Evolutionary conservation across 2,797 vertebrate genomes (phyloP).

Genomic region (Erethizon dorsatum): DNA sequence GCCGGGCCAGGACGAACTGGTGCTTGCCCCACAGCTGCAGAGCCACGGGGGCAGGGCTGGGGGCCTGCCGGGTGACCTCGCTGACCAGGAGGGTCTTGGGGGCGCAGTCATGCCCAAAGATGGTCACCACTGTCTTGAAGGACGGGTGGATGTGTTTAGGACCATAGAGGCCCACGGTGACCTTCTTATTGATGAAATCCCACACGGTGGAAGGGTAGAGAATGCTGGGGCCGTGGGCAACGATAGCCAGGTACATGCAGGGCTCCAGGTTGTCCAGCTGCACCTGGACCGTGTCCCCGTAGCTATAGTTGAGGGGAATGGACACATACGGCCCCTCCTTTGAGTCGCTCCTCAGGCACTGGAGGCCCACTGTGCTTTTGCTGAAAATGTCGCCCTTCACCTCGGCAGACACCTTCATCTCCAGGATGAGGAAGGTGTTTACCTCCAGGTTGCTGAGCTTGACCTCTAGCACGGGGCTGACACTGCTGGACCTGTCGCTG

Average conservation of each 20-base stretch:
- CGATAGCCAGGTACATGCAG: conserved; percentile 95
- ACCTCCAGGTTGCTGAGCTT: conserved; percentile 97
- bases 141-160: conserved; percentile 98
- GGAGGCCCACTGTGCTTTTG: conserved; percentile 91
- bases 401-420: conserved; percentile 95
- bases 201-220: conserved; percentile 94
- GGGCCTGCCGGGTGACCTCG: conserved; percentile 92
- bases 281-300: conserved; percentile 95
- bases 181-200: conserved; percentile 95
- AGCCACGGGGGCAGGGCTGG: conserved; percentile 92
- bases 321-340: conserved; percentile 96
- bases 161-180: conserved; percentile 96
- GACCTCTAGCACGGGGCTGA: conserved; percentile 97
- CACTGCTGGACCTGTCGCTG: conserved; percentile 94
- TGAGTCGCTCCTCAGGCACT: conserved; percentile 95
- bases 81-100: conserved; percentile 96
- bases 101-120: conserved; percentile 97
- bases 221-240: conserved; percentile 92
- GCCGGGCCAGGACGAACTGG: conserved; percentile 93
- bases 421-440: conserved; percentile 93
- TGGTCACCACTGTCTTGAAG: conserved; percentile 96
- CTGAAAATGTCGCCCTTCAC: conserved; percentile 91
- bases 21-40: conserved; percentile 99
- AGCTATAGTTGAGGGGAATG: conserved; percentile 92
- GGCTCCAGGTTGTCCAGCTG: conserved; percentile 96